Evolutionary conservation across 2,888 invertebrate genomes (phyloP).

Genomic region (Meganola albula): DNA sequence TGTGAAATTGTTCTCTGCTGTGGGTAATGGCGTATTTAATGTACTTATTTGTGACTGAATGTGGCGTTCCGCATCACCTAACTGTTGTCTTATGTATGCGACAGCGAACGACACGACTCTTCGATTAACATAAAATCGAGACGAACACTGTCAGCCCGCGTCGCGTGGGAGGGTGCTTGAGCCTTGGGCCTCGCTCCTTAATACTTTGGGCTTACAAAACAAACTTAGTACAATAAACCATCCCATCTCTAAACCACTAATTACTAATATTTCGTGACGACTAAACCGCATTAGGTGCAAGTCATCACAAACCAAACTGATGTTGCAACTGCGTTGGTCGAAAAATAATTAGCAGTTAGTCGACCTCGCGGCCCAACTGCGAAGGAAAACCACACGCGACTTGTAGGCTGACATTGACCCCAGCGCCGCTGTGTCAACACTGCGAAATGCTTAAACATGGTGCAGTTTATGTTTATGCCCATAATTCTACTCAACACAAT

Average conservation of each 20-base stretch:
- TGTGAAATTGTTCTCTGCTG: conserved; percentile 61
- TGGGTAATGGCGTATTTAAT: conserved; percentile 61
- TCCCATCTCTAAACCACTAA: conserved; percentile 31
- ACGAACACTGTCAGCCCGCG: conserved; percentile 39
- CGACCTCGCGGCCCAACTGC: conserved; percentile 48
- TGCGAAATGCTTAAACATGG: neutral
- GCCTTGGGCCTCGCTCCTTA: conserved; percentile 20
- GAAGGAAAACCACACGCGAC: conserved; percentile 61
- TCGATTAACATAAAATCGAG: conserved; percentile 76
- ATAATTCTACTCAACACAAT: neutral
- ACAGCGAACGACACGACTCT: conserved; percentile 65
- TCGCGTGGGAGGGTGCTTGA: conserved; percentile 64
- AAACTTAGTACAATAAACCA: conserved; percentile 24
- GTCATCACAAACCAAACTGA: conserved; percentile 45
- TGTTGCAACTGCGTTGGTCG: conserved; percentile 55
- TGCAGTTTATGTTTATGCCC: neutral
- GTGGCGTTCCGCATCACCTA: conserved; percentile 52
- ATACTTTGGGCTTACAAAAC: conserved; percentile 16
- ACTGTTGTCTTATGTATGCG: conserved; percentile 44
- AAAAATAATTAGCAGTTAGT: conserved; percentile 69
- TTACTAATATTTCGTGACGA: conserved; percentile 43
- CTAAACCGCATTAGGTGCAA: conserved; percentile 52
- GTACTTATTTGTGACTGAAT: conserved; percentile 46
- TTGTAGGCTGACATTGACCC: conserved; percentile 65
- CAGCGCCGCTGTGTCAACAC: conserved; percentile 21